A percentile compares a stretch with the other conserved stretches of the same genome.
Evolutionary conservation across 2,113 vertebrate species (phyloP).

Genomic region (Atlantisia rogersi): DNA sequence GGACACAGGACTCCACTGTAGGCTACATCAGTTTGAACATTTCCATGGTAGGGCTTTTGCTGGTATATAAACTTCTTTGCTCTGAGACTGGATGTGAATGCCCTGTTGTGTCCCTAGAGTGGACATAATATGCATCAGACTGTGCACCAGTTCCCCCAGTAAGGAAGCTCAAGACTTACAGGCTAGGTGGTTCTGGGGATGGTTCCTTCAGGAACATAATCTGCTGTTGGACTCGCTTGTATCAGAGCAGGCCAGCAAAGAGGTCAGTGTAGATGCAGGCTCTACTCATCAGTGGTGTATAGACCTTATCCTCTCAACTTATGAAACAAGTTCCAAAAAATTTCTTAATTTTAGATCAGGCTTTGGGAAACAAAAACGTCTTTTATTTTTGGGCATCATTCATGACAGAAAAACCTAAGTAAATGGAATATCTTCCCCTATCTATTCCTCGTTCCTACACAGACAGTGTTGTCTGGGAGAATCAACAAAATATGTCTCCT

Average conservation of each 20-base stretch:
- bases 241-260: not conserved
- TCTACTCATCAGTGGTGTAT: not conserved
- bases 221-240: not conserved
- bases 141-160: accelerated
- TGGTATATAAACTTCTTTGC: not conserved
- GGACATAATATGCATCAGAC: not conserved
- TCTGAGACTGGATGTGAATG: not conserved
- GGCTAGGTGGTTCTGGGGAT: not conserved
- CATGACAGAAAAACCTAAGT: not conserved
- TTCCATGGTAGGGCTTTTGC: not conserved
- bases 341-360: not conserved
- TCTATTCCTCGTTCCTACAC: not conserved
- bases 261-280: not conserved
- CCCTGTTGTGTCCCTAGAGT: not conserved
- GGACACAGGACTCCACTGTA: not conserved
- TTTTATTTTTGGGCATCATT: not conserved
- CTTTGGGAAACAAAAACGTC: not conserved
- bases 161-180: not conserved
- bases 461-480: not conserved
- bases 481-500: not conserved
- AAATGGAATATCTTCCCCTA: not conserved
- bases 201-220: not conserved
- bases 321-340: not conserved
- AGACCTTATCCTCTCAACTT: not conserved
- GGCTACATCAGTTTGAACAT: not conserved